Conservation (phyloP, 2,113 vertebrate genomes). For the Beaufortia kweichowensis region DNA sequence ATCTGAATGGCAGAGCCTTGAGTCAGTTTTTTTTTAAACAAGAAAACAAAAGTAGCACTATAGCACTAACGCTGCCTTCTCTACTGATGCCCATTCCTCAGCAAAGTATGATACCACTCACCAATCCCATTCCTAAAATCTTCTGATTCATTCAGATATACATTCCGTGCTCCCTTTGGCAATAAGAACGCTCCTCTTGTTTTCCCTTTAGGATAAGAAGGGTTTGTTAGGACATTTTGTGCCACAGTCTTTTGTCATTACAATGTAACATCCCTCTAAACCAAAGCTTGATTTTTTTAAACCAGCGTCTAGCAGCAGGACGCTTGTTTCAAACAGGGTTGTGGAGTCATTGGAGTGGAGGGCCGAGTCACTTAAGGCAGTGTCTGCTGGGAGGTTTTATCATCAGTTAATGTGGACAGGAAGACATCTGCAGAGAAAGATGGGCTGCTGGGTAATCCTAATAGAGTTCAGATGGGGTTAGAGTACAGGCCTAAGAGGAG, state of each 20-base stretch:
- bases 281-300: not conserved
- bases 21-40: slow-evolving; percentile 30
- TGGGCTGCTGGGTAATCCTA: slow-evolving; percentile 7
- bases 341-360: not conserved
- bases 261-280: slow-evolving; percentile 48
- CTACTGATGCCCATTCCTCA: slow-evolving; percentile 74
- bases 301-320: not conserved
- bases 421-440: slow-evolving; percentile 3
- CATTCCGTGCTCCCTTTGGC: slow-evolving; percentile 86
- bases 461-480: slow-evolving; percentile 2
- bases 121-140: slow-evolving; percentile 83
- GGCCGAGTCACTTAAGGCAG: not conserved
- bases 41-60: slow-evolving; percentile 24
- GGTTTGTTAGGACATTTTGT: slow-evolving; percentile 68
- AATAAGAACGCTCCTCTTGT: slow-evolving; percentile 84
- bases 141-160: slow-evolving; percentile 86
- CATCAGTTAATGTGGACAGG: slow-evolving; percentile 19
- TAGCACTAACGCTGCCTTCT: slow-evolving; percentile 57
- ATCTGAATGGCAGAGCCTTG: slow-evolving; percentile 50
- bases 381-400: slow-evolving; percentile 5
- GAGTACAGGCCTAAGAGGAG: not conserved
- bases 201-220: slow-evolving; percentile 84
- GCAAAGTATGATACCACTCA: slow-evolving; percentile 77
- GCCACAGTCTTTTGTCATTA: slow-evolving; percentile 66
- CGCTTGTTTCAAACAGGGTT: not conserved